Base-by-base conservation (phyloP, 2,797 vertebrate species). In the Orestias chungarensis region DNA sequence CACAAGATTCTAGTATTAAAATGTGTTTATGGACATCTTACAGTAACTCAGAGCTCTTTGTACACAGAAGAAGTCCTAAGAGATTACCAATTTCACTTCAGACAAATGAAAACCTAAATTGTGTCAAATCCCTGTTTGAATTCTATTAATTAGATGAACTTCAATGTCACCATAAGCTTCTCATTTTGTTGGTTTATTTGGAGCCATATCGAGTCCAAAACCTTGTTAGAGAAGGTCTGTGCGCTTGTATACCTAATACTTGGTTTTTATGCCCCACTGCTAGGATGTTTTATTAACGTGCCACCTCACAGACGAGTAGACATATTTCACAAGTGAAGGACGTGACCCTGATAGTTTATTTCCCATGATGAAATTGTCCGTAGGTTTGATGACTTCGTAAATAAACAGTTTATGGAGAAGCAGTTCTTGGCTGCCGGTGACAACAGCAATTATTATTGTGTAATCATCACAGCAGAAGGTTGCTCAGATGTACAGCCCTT, bases 261-360 rank as follows among this genome's bases (percentile, higher is more conserved):
- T 87, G 82, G 86, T 79, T 91, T 93, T 82, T 94, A 93, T 93
- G 92, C 92, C 82, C 87, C 89, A 75, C 85, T 90, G 90, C 91
- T 93, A 87, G 84, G 66, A 88, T 89, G 87, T 76, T 96, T 96
- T 94, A 95, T 87, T 87, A 89, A 88, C 82, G 76, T 74, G 9
- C 66, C 66, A 90, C 88, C 89, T 81, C 80, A 76, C 80, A 83
- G 86, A 88, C 90, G 33, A 93, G 92, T 87, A 88, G 85, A 93
- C 70, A 61, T 95, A 95, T 95, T 95, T 96, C 94, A 94, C 88
- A 17, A 43, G 90, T 91, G 95, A 96, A 96, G 96, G 96, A 96
- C 94, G 73, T 85, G 93, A 94, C 94, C 94, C 94, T 94, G 92
- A 93, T 94, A 94, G 93, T 96, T 96, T 95, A 94, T 93, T 90